phyloP scores from a whole-genome alignment of 2,797 vertebrate species.

The Schizopygopsis malacanthus region DNA sequence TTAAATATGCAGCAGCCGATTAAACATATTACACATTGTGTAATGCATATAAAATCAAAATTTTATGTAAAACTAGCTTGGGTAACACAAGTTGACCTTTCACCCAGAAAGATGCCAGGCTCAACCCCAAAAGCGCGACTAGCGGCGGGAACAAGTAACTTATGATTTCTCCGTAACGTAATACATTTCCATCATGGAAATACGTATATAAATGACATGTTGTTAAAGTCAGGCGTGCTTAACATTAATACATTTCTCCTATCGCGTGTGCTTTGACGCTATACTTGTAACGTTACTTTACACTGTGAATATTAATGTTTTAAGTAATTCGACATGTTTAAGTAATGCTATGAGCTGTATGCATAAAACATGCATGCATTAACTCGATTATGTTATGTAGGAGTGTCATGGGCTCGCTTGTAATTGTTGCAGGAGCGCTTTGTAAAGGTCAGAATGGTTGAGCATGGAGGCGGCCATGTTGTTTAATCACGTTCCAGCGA shows the following conservation, averaged over 20 bases:
- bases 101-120: constrained; percentile 68
- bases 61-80: background rate
- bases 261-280: background rate
- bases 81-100: constrained; percentile 70
- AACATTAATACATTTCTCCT: background rate
- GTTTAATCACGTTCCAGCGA: constrained; percentile 58
- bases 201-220: background rate
- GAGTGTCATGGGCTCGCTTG: no score
- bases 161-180: background rate
- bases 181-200: constrained; percentile 10
- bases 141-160: constrained; percentile 2
- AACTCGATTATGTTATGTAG: background rate
- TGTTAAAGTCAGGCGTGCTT: background rate
- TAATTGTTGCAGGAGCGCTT: constrained; percentile 63
- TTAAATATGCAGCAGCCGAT: background rate
- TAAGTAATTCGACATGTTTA: background rate
- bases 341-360: background rate
- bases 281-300: no score
- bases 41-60: background rate
- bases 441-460: constrained; percentile 85
- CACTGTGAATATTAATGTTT: background rate
- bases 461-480: constrained; percentile 84
- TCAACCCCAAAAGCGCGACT: background rate
- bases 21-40: background rate
- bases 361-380: background rate